phyloP scores from a whole-genome alignment of 2,888 invertebrate genomes.

The Galerucella calmariensis region DNA sequence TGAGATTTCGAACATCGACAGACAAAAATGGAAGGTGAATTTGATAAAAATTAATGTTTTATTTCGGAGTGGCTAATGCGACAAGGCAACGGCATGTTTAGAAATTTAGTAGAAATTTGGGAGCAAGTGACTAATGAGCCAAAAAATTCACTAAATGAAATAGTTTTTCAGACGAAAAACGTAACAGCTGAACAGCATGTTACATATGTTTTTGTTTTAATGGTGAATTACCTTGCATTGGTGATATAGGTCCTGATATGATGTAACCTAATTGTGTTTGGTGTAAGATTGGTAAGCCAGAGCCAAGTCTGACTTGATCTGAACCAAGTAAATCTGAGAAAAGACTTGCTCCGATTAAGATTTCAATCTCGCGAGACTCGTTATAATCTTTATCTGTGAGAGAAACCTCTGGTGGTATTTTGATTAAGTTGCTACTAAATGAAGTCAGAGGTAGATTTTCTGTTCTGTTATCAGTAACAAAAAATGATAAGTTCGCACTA shows the following conservation, averaged over 20 bases:
- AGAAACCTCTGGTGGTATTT: not conserved
- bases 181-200: too few species aligned
- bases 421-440: not conserved
- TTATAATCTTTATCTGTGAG: not conserved
- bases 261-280: conserved; percentile 11
- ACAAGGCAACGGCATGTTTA: too few species aligned
- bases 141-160: too few species aligned
- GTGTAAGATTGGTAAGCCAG: not conserved
- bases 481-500: not conserved
- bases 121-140: too few species aligned
- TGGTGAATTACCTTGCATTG: not conserved
- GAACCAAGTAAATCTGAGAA: not conserved
- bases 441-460: not conserved
- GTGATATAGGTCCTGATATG: not conserved
- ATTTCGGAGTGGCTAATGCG: too few species aligned
- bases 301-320: not conserved
- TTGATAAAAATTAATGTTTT: too few species aligned
- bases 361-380: not conserved
- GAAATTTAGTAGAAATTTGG: too few species aligned
- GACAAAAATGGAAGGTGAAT: too few species aligned
- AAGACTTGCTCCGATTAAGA: not conserved
- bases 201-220: too few species aligned
- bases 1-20: too few species aligned
- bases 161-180: too few species aligned
- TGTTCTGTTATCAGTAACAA: not conserved